These are phyloP conservation scores for Bruchidius siliquastri DNA, from an alignment of 2,888 invertebrate species.

Conservation along the genomic window DNA sequence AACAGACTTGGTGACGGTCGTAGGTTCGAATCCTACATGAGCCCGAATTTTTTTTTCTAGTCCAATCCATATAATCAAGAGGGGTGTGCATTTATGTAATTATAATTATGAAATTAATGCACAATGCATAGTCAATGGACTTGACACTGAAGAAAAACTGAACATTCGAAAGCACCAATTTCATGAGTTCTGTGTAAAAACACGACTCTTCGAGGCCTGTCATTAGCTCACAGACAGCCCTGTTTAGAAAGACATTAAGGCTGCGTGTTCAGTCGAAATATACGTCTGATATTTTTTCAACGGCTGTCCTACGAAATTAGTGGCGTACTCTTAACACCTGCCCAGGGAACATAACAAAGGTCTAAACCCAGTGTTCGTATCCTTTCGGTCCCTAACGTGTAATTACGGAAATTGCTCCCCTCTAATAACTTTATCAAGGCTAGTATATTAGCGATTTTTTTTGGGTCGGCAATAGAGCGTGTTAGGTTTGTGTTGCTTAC, in stretches of 20 bases:
- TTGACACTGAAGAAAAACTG: too few species aligned
- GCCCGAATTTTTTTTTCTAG: too few species aligned
- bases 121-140: too few species aligned
- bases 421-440: not conserved
- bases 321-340: not conserved
- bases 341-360: not conserved
- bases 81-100: too few species aligned
- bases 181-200: not conserved
- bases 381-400: not conserved
- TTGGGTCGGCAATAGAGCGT: not conserved
- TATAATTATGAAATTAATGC: too few species aligned
- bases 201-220: not conserved
- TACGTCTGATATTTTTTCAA: not conserved
- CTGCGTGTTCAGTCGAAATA: not conserved
- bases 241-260: not conserved
- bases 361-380: not conserved
- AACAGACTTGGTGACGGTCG: too few species aligned
- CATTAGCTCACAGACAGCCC: not conserved
- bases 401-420: not conserved
- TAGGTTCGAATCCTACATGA: too few species aligned
- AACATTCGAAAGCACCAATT: not conserved
- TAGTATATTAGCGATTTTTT: not conserved
- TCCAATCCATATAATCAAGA: too few species aligned
- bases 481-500: too few species aligned
- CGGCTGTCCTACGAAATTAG: not conserved